These are phyloP conservation scores for Sisor rabdophorus DNA, from an alignment of 2,113 vertebrate species.

Conservation along the genomic window DNA sequence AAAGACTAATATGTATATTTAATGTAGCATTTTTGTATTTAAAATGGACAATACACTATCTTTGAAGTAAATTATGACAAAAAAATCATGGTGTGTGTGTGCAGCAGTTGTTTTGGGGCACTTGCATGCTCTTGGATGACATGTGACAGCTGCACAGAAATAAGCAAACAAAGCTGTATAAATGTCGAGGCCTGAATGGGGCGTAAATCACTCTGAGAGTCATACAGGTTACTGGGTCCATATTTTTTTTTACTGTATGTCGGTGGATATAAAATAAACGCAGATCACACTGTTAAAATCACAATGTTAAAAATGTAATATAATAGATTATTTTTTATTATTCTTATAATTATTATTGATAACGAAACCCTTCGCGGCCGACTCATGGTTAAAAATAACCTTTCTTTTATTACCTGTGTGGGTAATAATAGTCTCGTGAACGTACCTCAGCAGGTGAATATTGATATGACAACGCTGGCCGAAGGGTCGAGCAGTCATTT, in stretches of 20 bases:
- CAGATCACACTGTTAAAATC: background rate
- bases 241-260: background rate
- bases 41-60: constrained; percentile 98
- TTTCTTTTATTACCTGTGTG: background rate
- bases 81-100: constrained; percentile 78
- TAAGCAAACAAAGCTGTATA: constrained; percentile 66
- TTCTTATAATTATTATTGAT: background rate
- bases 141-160: constrained; percentile 47
- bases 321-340: constrained; percentile 4
- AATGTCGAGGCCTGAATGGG: constrained; percentile 63
- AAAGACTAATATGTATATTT: constrained; percentile 99
- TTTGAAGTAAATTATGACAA: constrained; percentile 99
- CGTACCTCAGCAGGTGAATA: constrained; percentile 43
- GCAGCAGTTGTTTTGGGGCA: constrained; percentile 82
- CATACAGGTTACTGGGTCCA: background rate
- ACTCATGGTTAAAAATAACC: background rate
- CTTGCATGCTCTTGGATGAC: constrained; percentile 21
- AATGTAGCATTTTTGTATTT: constrained; percentile 99
- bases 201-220: background rate
- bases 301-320: background rate
- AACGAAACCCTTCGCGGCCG: background rate
- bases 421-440: constrained; percentile 17
- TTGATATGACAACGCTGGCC: constrained; percentile 65
- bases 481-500: constrained; percentile 75
- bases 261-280: background rate